Evolutionary conservation across 2,797 vertebrate species (phyloP).

Genomic region (Merluccius polli): DNA sequence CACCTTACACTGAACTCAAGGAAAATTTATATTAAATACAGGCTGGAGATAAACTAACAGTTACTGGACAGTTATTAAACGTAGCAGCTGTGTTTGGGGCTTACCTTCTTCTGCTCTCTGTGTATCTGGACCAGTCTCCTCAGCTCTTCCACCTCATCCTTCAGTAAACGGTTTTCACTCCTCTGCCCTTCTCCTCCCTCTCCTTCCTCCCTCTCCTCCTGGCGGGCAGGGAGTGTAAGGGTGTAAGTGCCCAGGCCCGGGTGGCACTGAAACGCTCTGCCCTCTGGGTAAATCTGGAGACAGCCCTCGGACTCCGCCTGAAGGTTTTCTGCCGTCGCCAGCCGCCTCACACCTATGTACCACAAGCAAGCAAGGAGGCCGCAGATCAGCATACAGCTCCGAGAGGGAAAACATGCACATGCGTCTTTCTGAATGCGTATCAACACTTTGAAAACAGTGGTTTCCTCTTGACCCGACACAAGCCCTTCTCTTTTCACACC

Average conservation of each 20-base stretch:
- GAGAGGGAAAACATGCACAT: background rate
- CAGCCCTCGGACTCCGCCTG: slow-evolving; percentile 60
- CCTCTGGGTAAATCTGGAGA: slow-evolving; percentile 62
- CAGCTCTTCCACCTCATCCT: slow-evolving; percentile 68
- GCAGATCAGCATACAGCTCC: background rate
- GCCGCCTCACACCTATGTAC: slow-evolving; percentile 68
- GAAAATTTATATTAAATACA: background rate
- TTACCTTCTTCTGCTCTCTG: slow-evolving; percentile 48
- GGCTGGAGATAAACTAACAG: background rate
- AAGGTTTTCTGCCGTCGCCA: slow-evolving; percentile 39
- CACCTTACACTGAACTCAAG: background rate
- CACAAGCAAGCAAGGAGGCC: background rate
- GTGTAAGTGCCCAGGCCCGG: slow-evolving; percentile 75
- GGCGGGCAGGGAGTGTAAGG: slow-evolving; percentile 58
- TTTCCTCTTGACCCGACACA: background rate
- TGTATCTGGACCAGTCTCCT: slow-evolving; percentile 63
- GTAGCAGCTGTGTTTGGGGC: background rate
- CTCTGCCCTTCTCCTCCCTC: slow-evolving; percentile 23
- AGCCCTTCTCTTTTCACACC: background rate
- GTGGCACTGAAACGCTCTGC: slow-evolving; percentile 77
- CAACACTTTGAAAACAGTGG: background rate
- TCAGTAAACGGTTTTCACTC: slow-evolving; percentile 38
- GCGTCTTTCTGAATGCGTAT: background rate
- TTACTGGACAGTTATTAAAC: background rate
- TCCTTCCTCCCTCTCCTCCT: slow-evolving; percentile 17